phyloP scores from a whole-genome alignment of 2,113 vertebrate genomes.

The Aldabrachelys gigantea region DNA sequence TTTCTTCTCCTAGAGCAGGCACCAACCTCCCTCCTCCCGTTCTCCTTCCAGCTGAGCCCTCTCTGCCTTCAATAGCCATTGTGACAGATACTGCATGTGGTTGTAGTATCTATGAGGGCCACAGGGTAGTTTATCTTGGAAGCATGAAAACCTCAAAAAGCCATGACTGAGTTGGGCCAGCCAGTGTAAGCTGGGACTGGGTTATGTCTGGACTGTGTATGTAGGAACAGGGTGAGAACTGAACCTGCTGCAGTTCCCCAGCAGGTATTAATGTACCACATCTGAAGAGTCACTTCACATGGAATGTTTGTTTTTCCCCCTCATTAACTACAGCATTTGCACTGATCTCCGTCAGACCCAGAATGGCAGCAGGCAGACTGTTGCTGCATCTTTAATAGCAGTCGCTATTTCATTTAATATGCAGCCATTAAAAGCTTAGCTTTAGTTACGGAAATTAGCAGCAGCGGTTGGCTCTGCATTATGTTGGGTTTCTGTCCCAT shows the following conservation, averaged over 20 bases:
- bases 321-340: background rate
- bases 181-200: background rate
- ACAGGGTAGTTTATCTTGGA: background rate
- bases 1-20: background rate
- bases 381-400: background rate
- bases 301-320: fast-evolving
- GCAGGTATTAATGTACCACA: fast-evolving
- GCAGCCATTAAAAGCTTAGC: background rate
- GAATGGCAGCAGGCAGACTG: background rate
- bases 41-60: background rate
- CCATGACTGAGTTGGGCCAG: background rate
- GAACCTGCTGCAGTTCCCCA: fast-evolving
- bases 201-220: too few relatives aligned
- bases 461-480: background rate
- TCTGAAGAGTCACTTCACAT: fast-evolving
- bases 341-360: fast-evolving
- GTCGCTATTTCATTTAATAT: background rate
- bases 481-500: background rate
- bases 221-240: background rate
- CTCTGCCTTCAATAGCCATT: background rate
- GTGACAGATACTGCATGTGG: background rate
- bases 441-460: background rate
- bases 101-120: background rate
- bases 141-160: background rate
- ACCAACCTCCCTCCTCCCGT: background rate